Evolutionary conservation across 2,113 vertebrate species (phyloP), one percentile per base, ranked within the genome.

Genomic region (Barnardius zonarius): DNA sequence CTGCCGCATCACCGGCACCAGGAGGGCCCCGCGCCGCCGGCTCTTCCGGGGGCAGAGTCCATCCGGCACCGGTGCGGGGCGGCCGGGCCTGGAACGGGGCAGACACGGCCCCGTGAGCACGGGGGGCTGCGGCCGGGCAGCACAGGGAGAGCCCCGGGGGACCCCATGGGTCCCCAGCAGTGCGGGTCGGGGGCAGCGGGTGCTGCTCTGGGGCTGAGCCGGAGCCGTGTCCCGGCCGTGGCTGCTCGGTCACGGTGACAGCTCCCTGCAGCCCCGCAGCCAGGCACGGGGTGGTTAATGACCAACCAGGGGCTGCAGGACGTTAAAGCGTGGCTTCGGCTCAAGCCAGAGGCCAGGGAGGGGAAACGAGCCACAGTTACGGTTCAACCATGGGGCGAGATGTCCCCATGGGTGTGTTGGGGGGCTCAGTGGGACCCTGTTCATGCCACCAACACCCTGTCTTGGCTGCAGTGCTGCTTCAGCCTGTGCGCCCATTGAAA

Each of bases 1-100:
- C 75, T 52, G 67, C 52, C 2, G 88, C 96, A 90, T 73, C 48
- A 10, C 70, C 7, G 6, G n/a, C 3, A 2, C 10, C 51, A 13
- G 39, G 13, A 73, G 31, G 59, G 13, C 33, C 33, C 63, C 0
- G 8, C 5, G 6, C 41, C 1, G 0, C 5, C 0, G 59, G 0
- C 69, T 35, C 57, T 88, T 87, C 93, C 14, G 9, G 23, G 35
- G 27, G 4, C 90, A 88, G 96, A 97, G 96, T 95, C 94, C 90
- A 3, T 12, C 12, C 35, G 61, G 48, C 28, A 10, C 57, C 0
- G 1, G 37, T 3, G 10, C 78, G n/a, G 87, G 69, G 76, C 1
- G 0, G 75, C 67, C 39, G 84, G 44, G 66, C 62, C 89, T 91
- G 88, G 85, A 20, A 77, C 2, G 23, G 52, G 35, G 5, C 13